Evolutionary conservation across 2,888 invertebrate genomes (phyloP), one percentile per base, ranked within the genome.

Genomic region (Catocala nupta): DNA sequence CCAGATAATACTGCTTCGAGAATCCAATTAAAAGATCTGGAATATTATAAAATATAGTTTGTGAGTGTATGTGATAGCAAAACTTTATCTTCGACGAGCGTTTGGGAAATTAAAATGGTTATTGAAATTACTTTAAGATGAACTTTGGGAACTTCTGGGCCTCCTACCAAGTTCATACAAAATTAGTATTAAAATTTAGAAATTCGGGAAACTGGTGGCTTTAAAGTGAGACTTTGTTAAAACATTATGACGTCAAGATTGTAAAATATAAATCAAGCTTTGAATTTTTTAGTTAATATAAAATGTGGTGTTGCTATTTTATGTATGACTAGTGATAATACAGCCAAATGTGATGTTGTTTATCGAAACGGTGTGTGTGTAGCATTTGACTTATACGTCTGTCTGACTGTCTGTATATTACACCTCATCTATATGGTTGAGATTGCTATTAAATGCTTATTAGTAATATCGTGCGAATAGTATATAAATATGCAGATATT

Each of bases 111-210:
- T 69, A 72, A 77, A 73, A 74, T 67, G 66, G 60, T 70, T 70
- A 67, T 74, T 74, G 73, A 75, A 76, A 76, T 74, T 64, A 74
- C 73, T 72, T 76, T 70, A 33, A 54, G 62, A 65, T 65, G 49
- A 73, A 70, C 61, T 77, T 77, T 59, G 47, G 34, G 0, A 72
- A 72, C 59, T 73, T 62, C 13, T 44, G 49, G 11, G 16, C 48
- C 49, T 61, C 43, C 56, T 63, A 59, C 59, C 44, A 49, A 33
- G 44, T 65, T 67, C 59, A 63, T 63, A 50, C 47, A 55, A 59
- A 73, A 74, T 71, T 60, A 63, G 64, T 71, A 63, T 71, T 68
- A 60, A 68, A 74, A 64, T 70, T 72, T 64, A 47, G 56, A 62
- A 49, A 36, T 62, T 71, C 54, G 12, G 48, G 11, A 36, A 70